These are phyloP conservation scores for Cossypha niveicapilla DNA, from an alignment of 2,797 vertebrate genomes.

Conservation along the genomic window DNA sequence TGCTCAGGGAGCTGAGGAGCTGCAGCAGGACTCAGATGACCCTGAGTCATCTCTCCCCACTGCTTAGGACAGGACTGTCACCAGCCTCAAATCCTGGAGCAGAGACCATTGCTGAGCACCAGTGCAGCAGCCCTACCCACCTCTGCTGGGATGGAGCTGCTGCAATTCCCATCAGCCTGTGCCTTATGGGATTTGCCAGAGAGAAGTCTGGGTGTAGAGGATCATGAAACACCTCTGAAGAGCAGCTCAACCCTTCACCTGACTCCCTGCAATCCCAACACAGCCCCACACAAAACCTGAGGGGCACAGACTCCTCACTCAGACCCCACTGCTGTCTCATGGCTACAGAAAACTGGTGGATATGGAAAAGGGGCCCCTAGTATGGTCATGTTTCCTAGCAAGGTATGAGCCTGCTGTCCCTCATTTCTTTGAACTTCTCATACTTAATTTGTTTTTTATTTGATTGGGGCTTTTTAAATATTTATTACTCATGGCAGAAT, in stretches of 20 bases:
- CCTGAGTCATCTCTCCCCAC: fast-evolving
- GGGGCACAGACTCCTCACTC: neutral
- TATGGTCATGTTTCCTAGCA: neutral
- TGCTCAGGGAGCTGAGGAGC: neutral
- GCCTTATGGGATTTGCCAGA: neutral
- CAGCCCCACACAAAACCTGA: neutral
- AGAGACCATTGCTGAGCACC: neutral
- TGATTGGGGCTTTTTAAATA: neutral
- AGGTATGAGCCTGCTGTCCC: neutral
- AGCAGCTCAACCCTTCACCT: neutral
- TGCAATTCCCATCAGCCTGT: neutral
- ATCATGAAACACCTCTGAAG: neutral
- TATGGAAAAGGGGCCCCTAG: neutral
- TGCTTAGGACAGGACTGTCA: neutral
- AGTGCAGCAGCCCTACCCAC: neutral
- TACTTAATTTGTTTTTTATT: conserved; percentile 8
- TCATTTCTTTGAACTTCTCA: neutral
- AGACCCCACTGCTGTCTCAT: neutral
- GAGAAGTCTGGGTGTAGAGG: neutral
- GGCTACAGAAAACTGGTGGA: neutral
- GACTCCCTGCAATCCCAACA: neutral
- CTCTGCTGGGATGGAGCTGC: neutral
- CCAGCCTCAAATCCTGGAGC: too few species aligned
- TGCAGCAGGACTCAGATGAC: neutral
- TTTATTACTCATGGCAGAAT: conserved; percentile 18